Evolutionary conservation across 2,113 vertebrate species (phyloP).

Genomic region (Leptobrachium leishanense): DNA sequence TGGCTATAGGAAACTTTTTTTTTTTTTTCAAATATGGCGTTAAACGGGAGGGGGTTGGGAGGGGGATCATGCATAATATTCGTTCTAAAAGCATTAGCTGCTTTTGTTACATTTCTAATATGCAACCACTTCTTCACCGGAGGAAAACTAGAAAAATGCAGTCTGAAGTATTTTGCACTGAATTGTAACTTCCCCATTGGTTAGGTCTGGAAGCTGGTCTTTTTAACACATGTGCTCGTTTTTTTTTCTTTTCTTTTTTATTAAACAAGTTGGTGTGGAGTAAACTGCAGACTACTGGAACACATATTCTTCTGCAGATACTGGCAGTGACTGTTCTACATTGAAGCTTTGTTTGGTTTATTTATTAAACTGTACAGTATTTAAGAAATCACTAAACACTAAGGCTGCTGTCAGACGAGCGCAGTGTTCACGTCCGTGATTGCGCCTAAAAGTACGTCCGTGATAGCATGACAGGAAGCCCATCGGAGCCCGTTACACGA

Average conservation of each 20-base stretch:
- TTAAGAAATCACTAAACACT: constrained; percentile 97
- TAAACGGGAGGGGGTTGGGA: constrained; percentile 54
- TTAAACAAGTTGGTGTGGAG: constrained; percentile 71
- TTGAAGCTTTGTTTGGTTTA: constrained; percentile 95
- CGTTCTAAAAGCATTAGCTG: constrained; percentile 95
- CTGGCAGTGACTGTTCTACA: constrained; percentile 90
- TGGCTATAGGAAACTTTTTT: constrained; percentile 91
- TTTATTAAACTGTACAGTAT: constrained; percentile 99
- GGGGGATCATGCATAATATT: constrained; percentile 79
- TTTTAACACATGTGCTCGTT: constrained; percentile 78
- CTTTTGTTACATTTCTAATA: constrained; percentile 98
- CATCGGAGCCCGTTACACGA: too few relatives aligned
- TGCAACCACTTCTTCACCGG: constrained; percentile 98
- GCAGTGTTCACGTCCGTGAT: too few relatives aligned
- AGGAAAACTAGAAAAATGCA: constrained; percentile 87
- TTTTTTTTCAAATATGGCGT: constrained; percentile 83
- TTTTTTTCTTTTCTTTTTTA: constrained; percentile 56
- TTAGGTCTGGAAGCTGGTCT: constrained; percentile 92
- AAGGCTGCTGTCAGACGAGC: too few relatives aligned
- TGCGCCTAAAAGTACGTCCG: too few relatives aligned
- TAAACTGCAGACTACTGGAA: constrained; percentile 78
- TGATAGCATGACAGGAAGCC: too few relatives aligned
- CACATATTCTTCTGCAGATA: constrained; percentile 83
- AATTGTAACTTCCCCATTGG: constrained; percentile 91
- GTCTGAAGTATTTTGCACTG: constrained; percentile 97